Base-by-base conservation (phyloP, 2,888 invertebrate species). In the Creontiades dilutus region DNA sequence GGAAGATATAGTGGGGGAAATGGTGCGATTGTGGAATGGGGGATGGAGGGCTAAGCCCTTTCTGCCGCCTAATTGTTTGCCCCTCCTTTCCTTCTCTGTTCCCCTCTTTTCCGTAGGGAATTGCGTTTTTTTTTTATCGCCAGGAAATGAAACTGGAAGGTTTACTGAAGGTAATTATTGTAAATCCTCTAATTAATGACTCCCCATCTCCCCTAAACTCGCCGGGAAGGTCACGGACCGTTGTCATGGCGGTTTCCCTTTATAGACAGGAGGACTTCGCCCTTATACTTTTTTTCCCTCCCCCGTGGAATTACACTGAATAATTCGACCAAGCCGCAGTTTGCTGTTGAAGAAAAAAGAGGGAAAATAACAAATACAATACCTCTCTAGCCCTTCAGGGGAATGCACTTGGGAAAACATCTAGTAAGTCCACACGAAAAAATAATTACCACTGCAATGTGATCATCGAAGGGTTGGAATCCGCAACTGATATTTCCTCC, bases 131-230 rank as follows among this genome's bases (percentile, higher is more conserved):
- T 37, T 80, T 85, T 85, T 85, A 85, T 85, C 85, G 85, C 85
- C 85, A 85, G 85, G 85, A 85, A 85, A 85, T 85, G 85, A 85
- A 85, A 85, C 85, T 61, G 85, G 85, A 57, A 85, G 61, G 61
- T 85, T 85, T 85, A 61, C 85, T 61, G 85, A 61, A 61, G 85
- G 85, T 85, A 85, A 85, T 85, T 85, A 85, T 85, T 61, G 85
- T 85, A 85, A 85, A 85, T 85, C 85, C 61, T 61, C 85, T 85
- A 85, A 85, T 85, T 85, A 85, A 85, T 85, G 85, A 61, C 85
- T 85, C 46, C 46, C 19, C 27, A n/a, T 80, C 85, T 85, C 52
- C 23, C 52, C 85, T 61, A 85, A 85, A 61, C 82, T 82, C 52
- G 47, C n/a, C 23, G 52, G 47, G 48, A 52, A 48, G 82, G 52